A percentile compares a stretch with the other conserved stretches of the same genome.
Conservation (phyloP, 2,888 invertebrate genomes). For the Subacronicta megacephala region DNA sequence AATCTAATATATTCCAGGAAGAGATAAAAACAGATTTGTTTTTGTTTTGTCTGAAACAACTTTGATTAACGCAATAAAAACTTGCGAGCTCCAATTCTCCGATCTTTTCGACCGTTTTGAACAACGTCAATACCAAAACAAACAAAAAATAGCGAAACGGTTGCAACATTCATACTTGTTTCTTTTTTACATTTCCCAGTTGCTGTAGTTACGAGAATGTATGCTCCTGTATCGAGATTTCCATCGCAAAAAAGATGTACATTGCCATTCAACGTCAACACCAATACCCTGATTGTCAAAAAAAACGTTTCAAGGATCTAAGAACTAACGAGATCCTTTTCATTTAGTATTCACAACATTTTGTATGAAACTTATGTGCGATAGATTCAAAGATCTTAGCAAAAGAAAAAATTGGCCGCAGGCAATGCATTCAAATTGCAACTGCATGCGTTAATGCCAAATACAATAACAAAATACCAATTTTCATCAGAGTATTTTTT, state of each 20-base stretch:
- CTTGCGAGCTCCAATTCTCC: no score
- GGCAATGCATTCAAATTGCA: no score
- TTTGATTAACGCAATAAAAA: no score
- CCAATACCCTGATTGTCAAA: conserved; percentile 37
- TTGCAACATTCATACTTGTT: not conserved
- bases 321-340: conserved; percentile 18
- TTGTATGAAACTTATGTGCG: no score
- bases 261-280: conserved; percentile 10
- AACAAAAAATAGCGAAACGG: not conserved
- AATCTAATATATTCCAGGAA: no score
- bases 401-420: no score
- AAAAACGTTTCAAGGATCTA: conserved; percentile 3
- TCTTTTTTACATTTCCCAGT: not conserved
- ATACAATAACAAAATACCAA: no score
- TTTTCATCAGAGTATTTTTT: no score
- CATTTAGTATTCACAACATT: not conserved
- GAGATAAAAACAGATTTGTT: no score
- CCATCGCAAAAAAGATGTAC: conserved; percentile 11
- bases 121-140: conserved; percentile 4
- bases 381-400: no score
- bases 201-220: conserved; percentile 4
- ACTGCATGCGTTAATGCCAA: no score
- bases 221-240: conserved; percentile 9
- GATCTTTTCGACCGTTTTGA: not conserved
- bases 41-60: no score